Percentiles rank a stretch among this genome's conserved stretches.
phyloP scores from a whole-genome alignment of 2,888 invertebrate genomes.

The Trichopoda pennipes region DNA sequence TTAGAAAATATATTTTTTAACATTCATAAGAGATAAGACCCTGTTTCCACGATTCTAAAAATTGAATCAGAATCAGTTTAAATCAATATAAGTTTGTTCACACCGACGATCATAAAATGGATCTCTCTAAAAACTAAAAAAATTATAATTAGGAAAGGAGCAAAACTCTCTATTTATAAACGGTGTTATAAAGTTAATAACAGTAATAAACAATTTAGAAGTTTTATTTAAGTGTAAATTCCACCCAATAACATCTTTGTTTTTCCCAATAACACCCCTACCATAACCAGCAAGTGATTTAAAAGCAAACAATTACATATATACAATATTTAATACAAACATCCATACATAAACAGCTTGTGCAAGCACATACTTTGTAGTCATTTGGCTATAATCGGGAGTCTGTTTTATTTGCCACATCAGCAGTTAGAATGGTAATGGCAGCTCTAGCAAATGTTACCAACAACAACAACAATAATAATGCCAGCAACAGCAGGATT shows the following conservation, averaged over 20 bases:
- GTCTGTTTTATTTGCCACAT: constrained; percentile 72
- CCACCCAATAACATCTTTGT: constrained; percentile 5
- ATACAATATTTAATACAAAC: background rate
- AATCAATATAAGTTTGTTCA: too few relatives aligned
- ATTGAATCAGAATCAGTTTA: too few relatives aligned
- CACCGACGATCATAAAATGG: too few relatives aligned
- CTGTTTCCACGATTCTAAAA: too few relatives aligned
- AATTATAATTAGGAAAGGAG: too few relatives aligned
- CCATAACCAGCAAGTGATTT: constrained; percentile 41
- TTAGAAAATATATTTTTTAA: too few relatives aligned
- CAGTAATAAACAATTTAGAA: too few relatives aligned
- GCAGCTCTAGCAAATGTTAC: constrained; percentile 68
- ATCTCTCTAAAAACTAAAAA: too few relatives aligned
- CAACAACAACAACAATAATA: constrained; percentile 45
- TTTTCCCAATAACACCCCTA: constrained; percentile 5
- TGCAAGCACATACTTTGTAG: constrained; percentile 54
- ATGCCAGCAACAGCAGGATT: constrained; percentile 71
- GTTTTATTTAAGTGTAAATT: constrained; percentile 17
- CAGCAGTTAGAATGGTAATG: constrained; percentile 70
- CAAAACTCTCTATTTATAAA: too few relatives aligned
- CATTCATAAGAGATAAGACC: too few relatives aligned
- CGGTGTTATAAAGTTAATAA: too few relatives aligned
- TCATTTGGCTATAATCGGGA: constrained; percentile 66
- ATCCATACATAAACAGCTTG: background rate
- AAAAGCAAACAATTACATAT: background rate